Evolutionary conservation across 2,888 invertebrate species (phyloP).

Genomic region (Clunio marinus): DNA sequence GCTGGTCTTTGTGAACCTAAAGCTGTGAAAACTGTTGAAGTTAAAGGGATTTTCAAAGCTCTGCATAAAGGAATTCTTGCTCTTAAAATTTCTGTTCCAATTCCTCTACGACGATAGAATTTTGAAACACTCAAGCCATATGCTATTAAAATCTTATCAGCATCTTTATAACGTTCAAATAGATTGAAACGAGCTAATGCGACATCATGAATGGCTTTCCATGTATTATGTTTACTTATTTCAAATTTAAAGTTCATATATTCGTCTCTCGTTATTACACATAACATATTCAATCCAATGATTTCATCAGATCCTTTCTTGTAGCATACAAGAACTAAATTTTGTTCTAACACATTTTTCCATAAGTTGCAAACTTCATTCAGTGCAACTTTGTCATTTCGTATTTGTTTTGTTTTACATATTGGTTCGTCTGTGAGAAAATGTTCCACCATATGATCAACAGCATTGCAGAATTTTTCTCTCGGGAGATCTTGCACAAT

Average conservation of each 20-base stretch:
- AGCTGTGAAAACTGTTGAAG: constrained; percentile 31
- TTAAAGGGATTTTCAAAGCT: constrained; percentile 51
- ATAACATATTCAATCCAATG: constrained; percentile 47
- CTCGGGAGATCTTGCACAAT: constrained; percentile 54
- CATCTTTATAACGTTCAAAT: constrained; percentile 48
- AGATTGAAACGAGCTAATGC: constrained; percentile 51
- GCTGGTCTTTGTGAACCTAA: constrained; percentile 32
- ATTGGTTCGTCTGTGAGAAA: constrained; percentile 56
- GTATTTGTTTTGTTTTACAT: constrained; percentile 46
- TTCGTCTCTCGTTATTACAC: constrained; percentile 40
- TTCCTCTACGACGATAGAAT: constrained; percentile 51
- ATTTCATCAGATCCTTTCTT: constrained; percentile 44
- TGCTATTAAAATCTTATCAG: constrained; percentile 52
- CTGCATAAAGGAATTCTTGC: constrained; percentile 52
- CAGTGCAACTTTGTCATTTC: constrained; percentile 23
- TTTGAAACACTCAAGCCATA: constrained; percentile 54
- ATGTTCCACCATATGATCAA: constrained; percentile 50
- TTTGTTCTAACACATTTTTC: constrained; percentile 44
- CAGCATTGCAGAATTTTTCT: constrained; percentile 50
- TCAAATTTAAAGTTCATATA: constrained; percentile 30
- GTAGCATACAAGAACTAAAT: constrained; percentile 47
- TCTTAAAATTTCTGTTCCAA: constrained; percentile 52
- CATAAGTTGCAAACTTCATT: constrained; percentile 44
- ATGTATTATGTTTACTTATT: not conserved
- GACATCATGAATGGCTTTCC: constrained; percentile 9